These are phyloP conservation scores for Pseudochirops corinnae DNA, from an alignment of 2,797 vertebrate species.

Conservation along the genomic window DNA sequence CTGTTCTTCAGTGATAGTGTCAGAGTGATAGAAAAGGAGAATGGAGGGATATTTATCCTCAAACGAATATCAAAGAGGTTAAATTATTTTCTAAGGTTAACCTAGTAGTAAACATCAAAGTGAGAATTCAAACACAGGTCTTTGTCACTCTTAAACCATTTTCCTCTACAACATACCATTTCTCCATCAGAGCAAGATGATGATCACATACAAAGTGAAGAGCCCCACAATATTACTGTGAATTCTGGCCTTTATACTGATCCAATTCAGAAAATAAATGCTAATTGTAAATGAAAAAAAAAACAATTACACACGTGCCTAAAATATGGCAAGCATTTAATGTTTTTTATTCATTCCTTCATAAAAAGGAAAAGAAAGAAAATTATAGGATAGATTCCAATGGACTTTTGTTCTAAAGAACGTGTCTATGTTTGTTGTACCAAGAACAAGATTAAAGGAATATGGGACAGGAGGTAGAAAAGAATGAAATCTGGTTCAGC, in stretches of 20 bases:
- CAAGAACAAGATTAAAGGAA: too few relatives aligned
- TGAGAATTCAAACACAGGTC: not conserved
- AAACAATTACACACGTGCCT: not conserved
- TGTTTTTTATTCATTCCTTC: not conserved
- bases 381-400: too few relatives aligned
- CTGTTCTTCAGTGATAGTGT: not conserved
- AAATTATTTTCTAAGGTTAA: not conserved
- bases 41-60: not conserved
- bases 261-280: not conserved
- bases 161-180: not conserved
- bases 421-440: too few relatives aligned
- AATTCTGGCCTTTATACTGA: not conserved
- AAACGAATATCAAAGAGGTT: not conserved
- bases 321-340: not conserved
- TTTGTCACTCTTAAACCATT: conserved; percentile 22
- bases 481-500: not conserved
- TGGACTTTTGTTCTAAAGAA: too few relatives aligned
- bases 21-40: not conserved
- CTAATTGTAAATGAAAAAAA: not conserved
- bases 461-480: too few relatives aligned
- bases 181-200: not conserved
- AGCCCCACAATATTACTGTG: not conserved
- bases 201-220: not conserved
- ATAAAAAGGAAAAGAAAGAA: too few relatives aligned
- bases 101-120: conserved; percentile 8